Conservation (phyloP, 1,140 invertebrate species). For the Ditylenchus dipsaci region DNA sequence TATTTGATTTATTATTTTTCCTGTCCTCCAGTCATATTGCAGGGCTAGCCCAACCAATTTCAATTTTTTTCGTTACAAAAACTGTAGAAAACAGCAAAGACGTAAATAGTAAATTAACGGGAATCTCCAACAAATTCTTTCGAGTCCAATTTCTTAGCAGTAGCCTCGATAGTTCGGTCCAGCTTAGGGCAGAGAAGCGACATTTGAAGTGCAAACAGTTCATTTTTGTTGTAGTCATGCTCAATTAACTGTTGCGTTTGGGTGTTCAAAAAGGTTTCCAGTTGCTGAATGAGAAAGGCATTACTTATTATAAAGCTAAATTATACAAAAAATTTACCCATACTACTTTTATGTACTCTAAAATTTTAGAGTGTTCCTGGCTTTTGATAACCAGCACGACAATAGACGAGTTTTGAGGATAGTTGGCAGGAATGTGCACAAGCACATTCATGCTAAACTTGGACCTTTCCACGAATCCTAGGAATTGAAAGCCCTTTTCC, state of each 20-base stretch:
- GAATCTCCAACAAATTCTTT: too few relatives aligned
- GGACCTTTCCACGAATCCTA: neutral
- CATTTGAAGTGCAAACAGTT: slow-evolving; percentile 6
- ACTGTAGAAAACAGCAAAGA: too few relatives aligned
- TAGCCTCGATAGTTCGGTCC: neutral
- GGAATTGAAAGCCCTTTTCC: slow-evolving; percentile 3
- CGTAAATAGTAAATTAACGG: too few relatives aligned
- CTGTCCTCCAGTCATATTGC: too few relatives aligned
- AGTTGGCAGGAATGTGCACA: neutral
- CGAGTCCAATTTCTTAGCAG: too few relatives aligned
- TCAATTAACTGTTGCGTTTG: neutral
- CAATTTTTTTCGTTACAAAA: too few relatives aligned
- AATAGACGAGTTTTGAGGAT: slow-evolving; percentile 1
- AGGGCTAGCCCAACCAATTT: too few relatives aligned
- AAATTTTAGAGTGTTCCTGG: neutral
- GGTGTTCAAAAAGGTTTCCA: neutral
- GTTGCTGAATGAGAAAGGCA: slow-evolving; percentile 1
- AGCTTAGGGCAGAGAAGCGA: neutral
- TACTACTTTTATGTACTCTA: neutral
- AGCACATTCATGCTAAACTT: neutral
- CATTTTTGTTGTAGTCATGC: neutral
- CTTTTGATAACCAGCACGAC: neutral
- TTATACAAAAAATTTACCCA: neutral
- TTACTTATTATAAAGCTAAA: neutral
- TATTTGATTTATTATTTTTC: too few relatives aligned